Conservation (phyloP, 2,113 vertebrate genomes). For the Eurystomus gularis region DNA sequence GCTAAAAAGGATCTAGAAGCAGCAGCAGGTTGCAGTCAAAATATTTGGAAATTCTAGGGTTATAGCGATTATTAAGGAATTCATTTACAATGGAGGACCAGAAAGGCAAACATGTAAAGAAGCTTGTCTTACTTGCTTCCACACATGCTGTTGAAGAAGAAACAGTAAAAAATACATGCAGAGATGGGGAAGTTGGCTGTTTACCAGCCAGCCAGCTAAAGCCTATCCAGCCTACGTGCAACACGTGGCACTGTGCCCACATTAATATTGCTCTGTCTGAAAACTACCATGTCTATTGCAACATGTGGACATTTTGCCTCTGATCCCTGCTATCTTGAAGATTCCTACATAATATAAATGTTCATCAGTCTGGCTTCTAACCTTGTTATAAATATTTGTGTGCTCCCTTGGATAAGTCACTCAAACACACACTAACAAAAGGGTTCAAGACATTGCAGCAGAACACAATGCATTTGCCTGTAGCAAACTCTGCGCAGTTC, state of each 20-base stretch:
- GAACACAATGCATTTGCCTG: neutral
- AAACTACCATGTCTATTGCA: neutral
- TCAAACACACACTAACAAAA: neutral
- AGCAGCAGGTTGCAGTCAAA: neutral
- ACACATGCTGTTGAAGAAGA: neutral
- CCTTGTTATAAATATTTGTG: neutral
- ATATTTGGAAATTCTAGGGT: neutral
- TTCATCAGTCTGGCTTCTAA: neutral
- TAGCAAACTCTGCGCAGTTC: neutral
- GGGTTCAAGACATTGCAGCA: neutral
- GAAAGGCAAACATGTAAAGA: neutral
- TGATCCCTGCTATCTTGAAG: neutral
- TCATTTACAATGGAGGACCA: neutral
- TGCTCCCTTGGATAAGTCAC: neutral
- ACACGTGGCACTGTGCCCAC: neutral
- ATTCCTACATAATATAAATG: neutral
- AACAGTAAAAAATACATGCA: neutral
- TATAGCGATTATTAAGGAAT: neutral
- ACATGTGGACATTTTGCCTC: neutral
- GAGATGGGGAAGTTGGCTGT: neutral
- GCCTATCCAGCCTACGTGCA: neutral
- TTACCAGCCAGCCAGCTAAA: neutral
- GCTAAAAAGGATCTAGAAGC: neutral
- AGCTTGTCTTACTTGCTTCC: neutral
- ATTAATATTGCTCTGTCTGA: neutral